phyloP scores from a whole-genome alignment of 2,797 vertebrate species.

The Ceyx erithaca region DNA sequence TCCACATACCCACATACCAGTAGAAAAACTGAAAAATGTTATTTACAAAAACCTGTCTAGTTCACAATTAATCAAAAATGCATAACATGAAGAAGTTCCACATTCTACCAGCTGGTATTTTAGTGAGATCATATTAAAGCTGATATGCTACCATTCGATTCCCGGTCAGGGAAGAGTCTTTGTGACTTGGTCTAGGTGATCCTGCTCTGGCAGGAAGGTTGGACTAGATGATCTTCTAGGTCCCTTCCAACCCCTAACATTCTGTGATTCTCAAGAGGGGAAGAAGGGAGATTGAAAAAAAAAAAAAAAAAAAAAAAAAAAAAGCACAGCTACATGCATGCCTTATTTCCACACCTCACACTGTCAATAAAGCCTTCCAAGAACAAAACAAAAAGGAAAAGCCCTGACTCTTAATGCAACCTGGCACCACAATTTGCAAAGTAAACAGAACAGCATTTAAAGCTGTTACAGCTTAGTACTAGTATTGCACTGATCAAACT shows the following conservation, averaged over 20 bases:
- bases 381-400: background rate
- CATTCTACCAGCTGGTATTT: background rate
- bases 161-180: too few species aligned
- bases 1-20: background rate
- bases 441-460: background rate
- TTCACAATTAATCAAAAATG: background rate
- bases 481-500: background rate
- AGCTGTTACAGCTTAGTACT: background rate
- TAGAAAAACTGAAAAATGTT: background rate
- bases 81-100: background rate
- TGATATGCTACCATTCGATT: background rate
- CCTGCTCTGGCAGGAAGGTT: too few species aligned
- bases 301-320: background rate
- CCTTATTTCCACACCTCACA: constrained; percentile 12
- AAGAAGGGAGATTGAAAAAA: background rate
- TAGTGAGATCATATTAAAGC: background rate
- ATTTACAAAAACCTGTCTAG: background rate
- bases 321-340: background rate
- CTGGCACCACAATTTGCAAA: background rate
- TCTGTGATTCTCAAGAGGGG: background rate
- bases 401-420: background rate
- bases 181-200: too few species aligned
- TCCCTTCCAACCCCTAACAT: too few species aligned
- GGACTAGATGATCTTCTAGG: too few species aligned
- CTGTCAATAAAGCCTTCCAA: constrained; percentile 1